A percentile compares a stretch with the other conserved stretches of the same genome.
phyloP scores from a whole-genome alignment of 2,113 vertebrate genomes.

The Sturnus vulgaris region DNA sequence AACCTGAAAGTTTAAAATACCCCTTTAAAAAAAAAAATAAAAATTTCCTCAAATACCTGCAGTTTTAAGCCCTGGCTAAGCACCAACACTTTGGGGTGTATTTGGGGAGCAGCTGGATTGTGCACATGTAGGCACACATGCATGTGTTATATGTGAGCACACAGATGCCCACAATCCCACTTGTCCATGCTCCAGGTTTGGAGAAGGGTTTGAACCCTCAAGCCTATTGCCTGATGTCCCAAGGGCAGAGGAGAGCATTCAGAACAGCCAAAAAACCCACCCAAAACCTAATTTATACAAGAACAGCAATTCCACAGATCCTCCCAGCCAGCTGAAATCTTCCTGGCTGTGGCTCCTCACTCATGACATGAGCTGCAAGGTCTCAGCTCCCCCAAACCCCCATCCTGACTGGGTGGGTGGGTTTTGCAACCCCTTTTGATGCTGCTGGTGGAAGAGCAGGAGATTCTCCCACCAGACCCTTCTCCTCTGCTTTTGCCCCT shows the following conservation, averaged over 20 bases:
- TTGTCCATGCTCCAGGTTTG: background rate
- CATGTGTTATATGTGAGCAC: rapidly evolving
- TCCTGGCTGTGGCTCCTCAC: background rate
- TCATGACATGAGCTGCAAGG: background rate
- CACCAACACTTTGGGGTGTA: rapidly evolving
- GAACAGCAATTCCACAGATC: background rate
- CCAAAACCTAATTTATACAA: background rate
- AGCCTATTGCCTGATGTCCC: background rate
- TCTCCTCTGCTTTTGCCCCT: background rate
- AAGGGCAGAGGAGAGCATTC: background rate
- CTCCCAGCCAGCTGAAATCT: background rate
- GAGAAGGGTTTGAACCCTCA: background rate
- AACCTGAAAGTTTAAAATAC: background rate
- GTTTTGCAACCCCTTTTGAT: background rate
- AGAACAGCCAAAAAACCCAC: background rate
- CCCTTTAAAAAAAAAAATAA: rapidly evolving
- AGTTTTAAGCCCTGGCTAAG: background rate
- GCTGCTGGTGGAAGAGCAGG: background rate
- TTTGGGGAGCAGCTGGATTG: background rate
- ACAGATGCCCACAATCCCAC: background rate
- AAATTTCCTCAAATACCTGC: background rate
- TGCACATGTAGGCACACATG: background rate
- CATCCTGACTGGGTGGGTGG: background rate
- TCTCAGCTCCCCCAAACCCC: background rate
- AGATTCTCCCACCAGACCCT: background rate